Evolutionary conservation across 2,797 vertebrate genomes (phyloP).

Genomic region (Anniella stebbinsi): DNA sequence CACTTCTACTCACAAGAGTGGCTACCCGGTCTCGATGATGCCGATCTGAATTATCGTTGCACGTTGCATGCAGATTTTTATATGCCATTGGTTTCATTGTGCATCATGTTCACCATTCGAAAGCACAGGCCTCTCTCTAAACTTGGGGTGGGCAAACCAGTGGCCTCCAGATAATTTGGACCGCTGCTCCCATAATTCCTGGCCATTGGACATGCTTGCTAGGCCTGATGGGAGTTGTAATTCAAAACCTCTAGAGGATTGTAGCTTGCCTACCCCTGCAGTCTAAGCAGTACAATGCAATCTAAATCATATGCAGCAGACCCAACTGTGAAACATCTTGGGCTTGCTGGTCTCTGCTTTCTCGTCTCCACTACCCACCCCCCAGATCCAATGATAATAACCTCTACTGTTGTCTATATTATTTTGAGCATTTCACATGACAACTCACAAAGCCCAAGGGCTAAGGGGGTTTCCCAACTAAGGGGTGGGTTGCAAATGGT

Average conservation of each 20-base stretch:
- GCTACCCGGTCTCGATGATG: background rate
- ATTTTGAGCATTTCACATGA: background rate
- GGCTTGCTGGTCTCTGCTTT: background rate
- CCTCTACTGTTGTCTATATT: background rate
- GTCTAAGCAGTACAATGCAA: background rate
- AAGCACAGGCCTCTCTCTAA: background rate
- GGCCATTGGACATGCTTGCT: too few relatives aligned
- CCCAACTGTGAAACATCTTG: background rate
- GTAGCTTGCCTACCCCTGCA: too few relatives aligned
- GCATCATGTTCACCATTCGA: background rate
- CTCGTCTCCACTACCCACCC: background rate
- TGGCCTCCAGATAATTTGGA: too few relatives aligned
- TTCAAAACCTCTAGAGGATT: too few relatives aligned
- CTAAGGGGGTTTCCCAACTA: too few relatives aligned
- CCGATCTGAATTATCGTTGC: background rate
- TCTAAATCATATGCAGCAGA: background rate
- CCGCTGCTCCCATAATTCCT: too few relatives aligned
- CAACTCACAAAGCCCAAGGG: background rate
- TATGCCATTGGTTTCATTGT: background rate
- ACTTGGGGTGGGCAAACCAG: too few relatives aligned
- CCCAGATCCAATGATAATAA: too few relatives aligned
- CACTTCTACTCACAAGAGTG: slow-evolving; percentile 3
- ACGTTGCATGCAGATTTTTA: background rate
- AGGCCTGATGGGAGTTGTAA: too few relatives aligned
- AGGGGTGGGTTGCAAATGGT: too few relatives aligned